Percentiles rank a stretch among this genome's conserved stretches.
Conservation (phyloP, 2,113 vertebrate species). For the Caretta caretta region DNA sequence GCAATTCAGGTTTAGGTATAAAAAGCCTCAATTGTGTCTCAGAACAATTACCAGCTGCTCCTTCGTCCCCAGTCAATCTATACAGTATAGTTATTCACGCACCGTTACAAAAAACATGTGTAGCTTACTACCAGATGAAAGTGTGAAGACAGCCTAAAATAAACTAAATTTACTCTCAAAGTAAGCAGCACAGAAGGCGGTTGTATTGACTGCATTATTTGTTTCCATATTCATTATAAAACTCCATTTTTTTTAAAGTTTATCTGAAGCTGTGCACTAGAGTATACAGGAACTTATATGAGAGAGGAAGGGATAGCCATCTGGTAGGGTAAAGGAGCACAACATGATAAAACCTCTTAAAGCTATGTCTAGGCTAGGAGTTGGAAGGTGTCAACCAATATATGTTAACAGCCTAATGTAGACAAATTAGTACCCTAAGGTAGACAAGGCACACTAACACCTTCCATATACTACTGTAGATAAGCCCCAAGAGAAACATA, state of each 20-base stretch:
- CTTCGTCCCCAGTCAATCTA: background rate
- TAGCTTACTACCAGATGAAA: slow-evolving; percentile 7
- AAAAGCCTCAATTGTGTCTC: background rate
- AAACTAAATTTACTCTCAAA: background rate
- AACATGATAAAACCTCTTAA: background rate
- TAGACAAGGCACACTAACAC: background rate
- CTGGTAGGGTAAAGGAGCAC: background rate
- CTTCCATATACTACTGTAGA: background rate
- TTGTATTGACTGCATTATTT: background rate
- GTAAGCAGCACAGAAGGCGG: background rate
- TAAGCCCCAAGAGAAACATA: background rate
- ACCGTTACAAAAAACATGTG: background rate
- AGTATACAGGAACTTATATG: background rate
- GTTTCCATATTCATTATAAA: background rate
- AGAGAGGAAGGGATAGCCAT: background rate
- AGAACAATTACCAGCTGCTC: background rate
- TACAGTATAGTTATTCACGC: rapidly evolving
- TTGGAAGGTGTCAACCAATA: background rate
- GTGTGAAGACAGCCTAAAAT: background rate
- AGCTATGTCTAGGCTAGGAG: background rate
- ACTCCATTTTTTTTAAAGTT: background rate
- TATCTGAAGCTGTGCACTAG: background rate
- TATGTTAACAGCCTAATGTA: background rate
- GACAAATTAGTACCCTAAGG: background rate
- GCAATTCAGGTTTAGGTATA: background rate